Evolutionary conservation across 2,113 vertebrate genomes (phyloP).

Genomic region (Pterocles orientalis): DNA sequence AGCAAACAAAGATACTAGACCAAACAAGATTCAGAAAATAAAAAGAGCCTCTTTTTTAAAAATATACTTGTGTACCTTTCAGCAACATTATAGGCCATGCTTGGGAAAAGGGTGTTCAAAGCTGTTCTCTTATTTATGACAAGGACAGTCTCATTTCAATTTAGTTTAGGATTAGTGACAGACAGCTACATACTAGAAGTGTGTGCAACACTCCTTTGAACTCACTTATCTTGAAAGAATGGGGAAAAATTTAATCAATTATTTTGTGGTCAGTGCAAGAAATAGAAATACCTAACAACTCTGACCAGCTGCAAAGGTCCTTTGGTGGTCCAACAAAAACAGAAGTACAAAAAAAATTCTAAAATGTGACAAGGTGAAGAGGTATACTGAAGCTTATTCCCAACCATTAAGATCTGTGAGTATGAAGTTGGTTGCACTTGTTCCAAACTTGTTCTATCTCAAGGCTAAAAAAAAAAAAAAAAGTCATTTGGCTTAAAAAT

Average conservation of each 20-base stretch:
- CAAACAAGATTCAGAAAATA: conserved; percentile 30
- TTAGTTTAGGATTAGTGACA: neutral
- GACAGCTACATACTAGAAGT: neutral
- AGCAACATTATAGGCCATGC: neutral
- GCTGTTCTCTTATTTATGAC: neutral
- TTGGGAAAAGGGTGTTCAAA: neutral
- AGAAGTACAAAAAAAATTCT: neutral
- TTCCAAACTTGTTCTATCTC: neutral
- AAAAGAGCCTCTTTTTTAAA: neutral
- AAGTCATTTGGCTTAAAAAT: neutral
- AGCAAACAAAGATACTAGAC: conserved; percentile 49
- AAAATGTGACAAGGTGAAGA: neutral
- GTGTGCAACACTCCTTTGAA: neutral
- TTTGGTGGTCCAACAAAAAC: neutral
- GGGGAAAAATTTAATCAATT: neutral
- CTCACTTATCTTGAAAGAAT: neutral
- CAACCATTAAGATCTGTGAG: neutral
- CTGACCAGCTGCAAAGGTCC: neutral
- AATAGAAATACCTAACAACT: neutral
- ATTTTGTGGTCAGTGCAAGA: neutral
- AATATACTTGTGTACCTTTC: neutral
- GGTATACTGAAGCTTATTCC: neutral
- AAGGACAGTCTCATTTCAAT: neutral
- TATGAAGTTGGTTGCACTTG: neutral
- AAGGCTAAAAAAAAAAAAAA: neutral